phyloP scores from a whole-genome alignment of 2,113 vertebrate species.

The Notarius quadriscutis region DNA sequence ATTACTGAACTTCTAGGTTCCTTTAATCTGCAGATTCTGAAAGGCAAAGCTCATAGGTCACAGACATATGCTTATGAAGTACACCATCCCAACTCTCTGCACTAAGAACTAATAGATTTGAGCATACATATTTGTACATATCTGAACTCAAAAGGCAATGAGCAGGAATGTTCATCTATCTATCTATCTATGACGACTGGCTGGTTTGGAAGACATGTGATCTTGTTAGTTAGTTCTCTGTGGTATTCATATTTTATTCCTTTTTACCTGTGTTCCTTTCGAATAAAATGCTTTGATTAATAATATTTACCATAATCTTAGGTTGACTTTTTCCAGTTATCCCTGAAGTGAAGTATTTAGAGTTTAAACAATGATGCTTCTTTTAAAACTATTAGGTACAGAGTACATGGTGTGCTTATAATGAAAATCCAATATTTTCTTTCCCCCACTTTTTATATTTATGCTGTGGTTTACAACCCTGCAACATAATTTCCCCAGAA shows the following conservation, averaged over 20 bases:
- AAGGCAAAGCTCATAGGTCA: neutral
- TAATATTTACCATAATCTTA: constrained; percentile 26
- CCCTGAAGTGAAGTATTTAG: constrained; percentile 39
- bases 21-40: neutral
- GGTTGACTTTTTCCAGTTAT: constrained; percentile 34
- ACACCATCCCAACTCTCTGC: neutral
- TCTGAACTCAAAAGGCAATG: neutral
- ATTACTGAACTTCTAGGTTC: neutral
- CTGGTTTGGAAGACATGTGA: neutral
- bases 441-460: neutral
- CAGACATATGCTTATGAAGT: neutral
- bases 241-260: constrained; percentile 14
- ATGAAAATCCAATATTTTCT: neutral
- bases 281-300: constrained; percentile 41
- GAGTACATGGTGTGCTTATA: neutral
- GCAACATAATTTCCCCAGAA: neutral
- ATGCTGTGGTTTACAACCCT: neutral
- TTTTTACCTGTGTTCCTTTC: constrained; percentile 15
- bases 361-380: constrained; percentile 52
- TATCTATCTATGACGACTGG: neutral
- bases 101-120: neutral
- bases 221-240: neutral
- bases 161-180: neutral
- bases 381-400: neutral
- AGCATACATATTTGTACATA: no score